phyloP scores from a whole-genome alignment of 2,113 vertebrate genomes.

The Drymodes brunneopygia region DNA sequence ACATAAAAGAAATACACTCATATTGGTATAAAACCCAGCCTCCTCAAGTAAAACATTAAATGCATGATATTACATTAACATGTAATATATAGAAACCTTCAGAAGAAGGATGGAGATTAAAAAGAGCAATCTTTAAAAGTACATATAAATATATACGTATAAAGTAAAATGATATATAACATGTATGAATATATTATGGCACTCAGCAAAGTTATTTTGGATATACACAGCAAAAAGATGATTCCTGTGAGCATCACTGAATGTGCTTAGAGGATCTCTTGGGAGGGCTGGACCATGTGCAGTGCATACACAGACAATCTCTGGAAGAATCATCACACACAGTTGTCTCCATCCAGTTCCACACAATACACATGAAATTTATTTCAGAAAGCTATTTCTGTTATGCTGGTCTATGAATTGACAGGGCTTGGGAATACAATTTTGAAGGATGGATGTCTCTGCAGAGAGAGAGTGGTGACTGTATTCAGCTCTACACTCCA shows the following conservation, averaged over 20 bases:
- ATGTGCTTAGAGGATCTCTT: background rate
- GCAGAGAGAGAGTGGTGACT: background rate
- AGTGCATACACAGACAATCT: background rate
- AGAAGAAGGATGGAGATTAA: background rate
- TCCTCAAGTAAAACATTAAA: background rate
- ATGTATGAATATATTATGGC: background rate
- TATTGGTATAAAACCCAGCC: background rate
- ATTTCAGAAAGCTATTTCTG: background rate
- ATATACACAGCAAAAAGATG: background rate
- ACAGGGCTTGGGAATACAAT: background rate
- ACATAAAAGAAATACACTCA: background rate
- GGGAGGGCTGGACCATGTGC: background rate
- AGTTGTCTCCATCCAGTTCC: background rate
- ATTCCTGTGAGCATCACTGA: background rate
- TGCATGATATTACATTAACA: background rate
- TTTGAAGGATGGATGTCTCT: background rate
- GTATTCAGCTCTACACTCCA: background rate
- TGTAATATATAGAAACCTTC: background rate
- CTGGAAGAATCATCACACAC: background rate
- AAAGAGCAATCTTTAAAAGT: background rate
- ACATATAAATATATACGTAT: background rate
- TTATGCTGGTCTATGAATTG: background rate
- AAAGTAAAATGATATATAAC: background rate
- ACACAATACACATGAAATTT: background rate
- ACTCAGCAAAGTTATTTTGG: background rate